Conservation (phyloP, 2,113 vertebrate genomes). For the Misgurnus anguillicaudatus region DNA sequence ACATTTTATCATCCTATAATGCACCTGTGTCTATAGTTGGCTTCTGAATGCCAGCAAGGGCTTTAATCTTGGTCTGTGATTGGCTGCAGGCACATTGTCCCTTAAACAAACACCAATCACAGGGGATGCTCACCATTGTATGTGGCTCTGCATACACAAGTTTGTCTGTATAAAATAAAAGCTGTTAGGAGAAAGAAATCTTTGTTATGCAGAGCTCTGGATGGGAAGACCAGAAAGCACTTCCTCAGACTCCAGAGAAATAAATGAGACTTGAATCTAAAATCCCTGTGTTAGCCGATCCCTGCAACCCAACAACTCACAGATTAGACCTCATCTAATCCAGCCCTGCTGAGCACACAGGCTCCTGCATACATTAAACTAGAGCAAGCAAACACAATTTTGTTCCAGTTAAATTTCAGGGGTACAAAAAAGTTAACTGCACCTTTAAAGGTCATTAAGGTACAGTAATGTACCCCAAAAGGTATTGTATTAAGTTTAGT, state of each 20-base stretch:
- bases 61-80: slow-evolving; percentile 26
- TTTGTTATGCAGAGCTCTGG: neutral
- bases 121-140: neutral
- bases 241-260: neutral
- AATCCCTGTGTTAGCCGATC: neutral
- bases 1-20: slow-evolving; percentile 25
- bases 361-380: neutral
- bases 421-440: too few relatives aligned
- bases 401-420: too few relatives aligned
- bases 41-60: neutral
- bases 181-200: neutral
- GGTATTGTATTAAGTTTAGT: too few relatives aligned
- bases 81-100: slow-evolving; percentile 15
- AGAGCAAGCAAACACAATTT: neutral
- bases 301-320: neutral
- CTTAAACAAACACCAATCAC: slow-evolving; percentile 27
- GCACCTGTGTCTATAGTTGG: slow-evolving; percentile 22
- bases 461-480: too few relatives aligned
- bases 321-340: slow-evolving; percentile 29
- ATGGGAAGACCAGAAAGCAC: neutral
- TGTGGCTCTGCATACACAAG: neutral
- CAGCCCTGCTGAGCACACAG: neutral
- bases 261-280: neutral
- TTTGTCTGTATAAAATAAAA: neutral
- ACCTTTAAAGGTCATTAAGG: too few relatives aligned